These are phyloP conservation scores for Brachyptera putata DNA, from an alignment of 2,888 invertebrate species.

Conservation along the genomic window DNA sequence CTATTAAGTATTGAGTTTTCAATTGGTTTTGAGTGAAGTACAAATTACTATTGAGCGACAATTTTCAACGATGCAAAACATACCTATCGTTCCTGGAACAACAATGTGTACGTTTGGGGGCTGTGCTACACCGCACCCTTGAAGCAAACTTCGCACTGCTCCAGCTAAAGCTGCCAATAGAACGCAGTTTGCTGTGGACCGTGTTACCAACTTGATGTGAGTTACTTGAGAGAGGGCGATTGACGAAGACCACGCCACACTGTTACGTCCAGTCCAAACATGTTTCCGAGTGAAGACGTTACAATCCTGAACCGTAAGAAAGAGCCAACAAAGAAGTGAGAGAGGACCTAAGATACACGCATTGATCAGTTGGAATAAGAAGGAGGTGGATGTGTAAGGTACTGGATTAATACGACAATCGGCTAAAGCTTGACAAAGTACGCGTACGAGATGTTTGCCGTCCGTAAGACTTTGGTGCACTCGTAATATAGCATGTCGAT, in stretches of 20 bases:
- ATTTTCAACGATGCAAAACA: neutral
- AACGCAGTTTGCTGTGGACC: constrained; percentile 52
- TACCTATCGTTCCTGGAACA: constrained; percentile 3
- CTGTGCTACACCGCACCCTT: constrained; percentile 47
- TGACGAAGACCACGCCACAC: constrained; percentile 47
- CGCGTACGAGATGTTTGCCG: constrained; percentile 48
- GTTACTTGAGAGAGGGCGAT: constrained; percentile 39
- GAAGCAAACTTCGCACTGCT: constrained; percentile 47
- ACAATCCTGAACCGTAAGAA: constrained; percentile 44
- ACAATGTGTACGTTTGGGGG: constrained; percentile 49
- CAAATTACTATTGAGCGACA: too few species aligned
- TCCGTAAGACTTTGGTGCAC: constrained; percentile 52
- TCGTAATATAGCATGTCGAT: constrained; percentile 46
- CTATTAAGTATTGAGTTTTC: too few species aligned
- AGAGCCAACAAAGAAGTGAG: constrained; percentile 47
- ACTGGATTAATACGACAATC: constrained; percentile 37
- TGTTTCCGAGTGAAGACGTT: constrained; percentile 43
- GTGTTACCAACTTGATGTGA: constrained; percentile 52
- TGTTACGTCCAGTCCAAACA: constrained; percentile 5
- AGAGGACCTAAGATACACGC: constrained; percentile 40
- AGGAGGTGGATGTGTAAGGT: constrained; percentile 34
- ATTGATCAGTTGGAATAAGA: neutral
- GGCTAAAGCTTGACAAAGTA: constrained; percentile 29
- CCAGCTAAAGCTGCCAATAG: constrained; percentile 51
- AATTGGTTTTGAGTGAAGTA: too few species aligned